phyloP scores from a whole-genome alignment of 2,113 vertebrate genomes.

The Physeter macrocephalus region DNA sequence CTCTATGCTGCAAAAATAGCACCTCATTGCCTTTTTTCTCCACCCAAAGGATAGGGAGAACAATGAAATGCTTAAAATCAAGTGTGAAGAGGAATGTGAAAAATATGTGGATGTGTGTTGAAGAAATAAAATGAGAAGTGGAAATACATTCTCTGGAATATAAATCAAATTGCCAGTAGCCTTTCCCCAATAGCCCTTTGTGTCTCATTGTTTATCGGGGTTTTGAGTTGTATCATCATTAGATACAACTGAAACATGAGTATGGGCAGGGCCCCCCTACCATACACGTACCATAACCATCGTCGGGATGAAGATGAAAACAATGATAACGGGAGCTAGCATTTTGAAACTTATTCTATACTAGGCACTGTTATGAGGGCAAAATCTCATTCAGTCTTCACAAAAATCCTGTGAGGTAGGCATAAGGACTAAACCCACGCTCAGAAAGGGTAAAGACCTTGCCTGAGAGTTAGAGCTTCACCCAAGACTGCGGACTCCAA shows the following conservation, averaged over 20 bases:
- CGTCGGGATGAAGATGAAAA: neutral
- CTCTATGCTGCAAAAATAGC: neutral
- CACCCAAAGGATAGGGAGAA: neutral
- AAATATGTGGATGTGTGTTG: neutral
- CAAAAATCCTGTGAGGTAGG: neutral
- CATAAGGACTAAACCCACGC: neutral
- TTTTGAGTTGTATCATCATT: neutral
- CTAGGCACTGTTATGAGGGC: neutral
- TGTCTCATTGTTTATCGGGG: neutral
- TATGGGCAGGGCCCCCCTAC: neutral
- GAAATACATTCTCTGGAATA: constrained; percentile 2
- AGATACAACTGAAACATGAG: neutral
- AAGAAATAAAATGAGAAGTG: constrained; percentile 35
- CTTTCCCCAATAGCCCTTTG: neutral
- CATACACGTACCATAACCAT: neutral
- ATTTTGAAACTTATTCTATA: neutral
- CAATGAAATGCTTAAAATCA: constrained; percentile 43
- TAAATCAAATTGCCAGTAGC: neutral
- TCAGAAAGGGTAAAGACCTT: neutral
- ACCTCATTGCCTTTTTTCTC: neutral
- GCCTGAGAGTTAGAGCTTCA: neutral
- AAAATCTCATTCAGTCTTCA: constrained; percentile 32
- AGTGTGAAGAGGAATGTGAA: constrained; percentile 25
- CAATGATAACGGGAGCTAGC: neutral
- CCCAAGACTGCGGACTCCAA: neutral